Evolutionary conservation across 2,113 vertebrate genomes (phyloP).

Genomic region (Chaetodon trifascialis): DNA sequence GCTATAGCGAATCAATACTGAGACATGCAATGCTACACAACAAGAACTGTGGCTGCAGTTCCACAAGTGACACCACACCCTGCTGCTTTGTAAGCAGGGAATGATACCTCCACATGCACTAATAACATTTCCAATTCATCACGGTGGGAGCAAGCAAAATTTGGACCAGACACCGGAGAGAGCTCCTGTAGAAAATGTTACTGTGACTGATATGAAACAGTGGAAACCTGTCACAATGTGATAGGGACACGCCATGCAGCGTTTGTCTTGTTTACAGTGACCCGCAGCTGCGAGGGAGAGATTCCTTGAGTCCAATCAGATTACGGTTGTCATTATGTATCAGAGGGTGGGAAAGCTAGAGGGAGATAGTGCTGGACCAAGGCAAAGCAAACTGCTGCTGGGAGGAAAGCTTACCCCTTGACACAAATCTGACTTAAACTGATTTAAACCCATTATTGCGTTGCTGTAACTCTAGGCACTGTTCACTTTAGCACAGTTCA

Average conservation of each 20-base stretch:
- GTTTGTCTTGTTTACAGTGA: constrained; percentile 46
- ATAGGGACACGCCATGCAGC: constrained; percentile 28
- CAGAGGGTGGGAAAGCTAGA: constrained; percentile 23
- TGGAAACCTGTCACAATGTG: constrained; percentile 42
- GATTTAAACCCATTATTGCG: neutral
- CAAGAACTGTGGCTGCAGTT: constrained; percentile 24
- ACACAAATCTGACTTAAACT: constrained; percentile 17
- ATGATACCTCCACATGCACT: neutral
- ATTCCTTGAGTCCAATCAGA: constrained; percentile 60
- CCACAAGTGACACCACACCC: neutral
- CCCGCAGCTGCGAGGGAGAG: constrained; percentile 39
- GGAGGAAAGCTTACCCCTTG: constrained; percentile 5
- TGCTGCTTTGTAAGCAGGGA: constrained; percentile 29
- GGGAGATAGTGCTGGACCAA: constrained; percentile 12
- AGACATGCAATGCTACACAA: constrained; percentile 1
- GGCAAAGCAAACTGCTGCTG: constrained; percentile 21
- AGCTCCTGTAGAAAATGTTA: constrained; percentile 21
- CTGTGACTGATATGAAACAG: constrained; percentile 56
- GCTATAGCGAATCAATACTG: constrained; percentile 58
- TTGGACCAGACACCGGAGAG: constrained; percentile 20
- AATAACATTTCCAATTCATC: constrained; percentile 57
- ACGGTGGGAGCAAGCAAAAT: constrained; percentile 33
- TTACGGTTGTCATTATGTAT: constrained; percentile 54
- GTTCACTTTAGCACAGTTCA: neutral
- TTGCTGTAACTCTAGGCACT: neutral